A percentile compares a stretch with the other conserved stretches of the same genome.
These are phyloP conservation scores for Oxyura jamaicensis DNA, from an alignment of 2,113 vertebrate genomes.

Conservation along the genomic window DNA sequence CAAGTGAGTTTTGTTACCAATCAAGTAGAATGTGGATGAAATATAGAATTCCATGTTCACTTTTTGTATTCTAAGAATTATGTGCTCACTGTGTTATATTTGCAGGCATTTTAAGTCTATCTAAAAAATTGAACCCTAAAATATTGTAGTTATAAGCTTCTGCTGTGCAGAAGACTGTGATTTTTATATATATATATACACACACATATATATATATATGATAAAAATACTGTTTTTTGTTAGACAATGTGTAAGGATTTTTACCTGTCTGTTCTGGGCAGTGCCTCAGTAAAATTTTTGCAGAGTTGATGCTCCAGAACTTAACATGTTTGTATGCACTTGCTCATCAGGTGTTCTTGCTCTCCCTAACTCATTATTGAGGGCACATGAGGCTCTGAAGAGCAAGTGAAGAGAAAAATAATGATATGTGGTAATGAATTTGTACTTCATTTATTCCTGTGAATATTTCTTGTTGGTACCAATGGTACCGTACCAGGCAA, in stretches of 20 bases:
- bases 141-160: conserved; percentile 77
- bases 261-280: conserved; percentile 76
- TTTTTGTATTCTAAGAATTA: conserved; percentile 59
- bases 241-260: conserved; percentile 75
- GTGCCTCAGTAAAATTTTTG: conserved; percentile 64
- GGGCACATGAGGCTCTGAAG: conserved; percentile 50
- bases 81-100: conserved; percentile 67
- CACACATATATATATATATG: conserved; percentile 27
- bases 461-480: conserved; percentile 82
- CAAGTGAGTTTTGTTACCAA: conserved; percentile 33
- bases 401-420: conserved; percentile 67
- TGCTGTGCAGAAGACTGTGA: conserved; percentile 81
- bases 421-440: conserved; percentile 64
- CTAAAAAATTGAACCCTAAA: conserved; percentile 66
- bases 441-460: conserved; percentile 82
- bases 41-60: conserved; percentile 53
- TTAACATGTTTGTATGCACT: conserved; percentile 71
- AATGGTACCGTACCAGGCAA: conserved; percentile 78
- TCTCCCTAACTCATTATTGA: background rate
- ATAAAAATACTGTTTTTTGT: conserved; percentile 73
- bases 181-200: conserved; percentile 68
- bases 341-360: conserved; percentile 57
- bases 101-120: conserved; percentile 77
- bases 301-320: conserved; percentile 61
- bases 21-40: conserved; percentile 45